Evolutionary conservation across 2,888 invertebrate species (phyloP).

Genomic region (Polymixis lichenea): DNA sequence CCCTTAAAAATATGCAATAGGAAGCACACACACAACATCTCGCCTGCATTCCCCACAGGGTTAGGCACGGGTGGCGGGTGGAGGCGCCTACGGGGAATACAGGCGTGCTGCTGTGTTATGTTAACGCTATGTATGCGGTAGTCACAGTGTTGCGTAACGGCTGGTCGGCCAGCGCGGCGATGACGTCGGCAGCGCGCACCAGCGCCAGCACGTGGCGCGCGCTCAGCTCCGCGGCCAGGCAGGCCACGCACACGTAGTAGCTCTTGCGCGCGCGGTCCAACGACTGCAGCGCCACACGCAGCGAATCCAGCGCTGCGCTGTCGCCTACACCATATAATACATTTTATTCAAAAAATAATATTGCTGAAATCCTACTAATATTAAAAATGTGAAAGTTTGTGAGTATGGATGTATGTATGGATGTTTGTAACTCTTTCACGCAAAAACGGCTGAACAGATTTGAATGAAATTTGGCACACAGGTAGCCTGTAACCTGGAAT

Average conservation of each 20-base stretch:
- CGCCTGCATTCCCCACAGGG: not conserved
- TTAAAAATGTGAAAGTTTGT: too few species aligned
- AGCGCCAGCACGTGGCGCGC: slow-evolving; percentile 53
- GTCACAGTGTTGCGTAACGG: slow-evolving; percentile 33
- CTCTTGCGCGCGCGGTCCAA: slow-evolving; percentile 74
- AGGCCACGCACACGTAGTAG: slow-evolving; percentile 74
- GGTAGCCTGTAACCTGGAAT: too few species aligned
- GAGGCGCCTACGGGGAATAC: not conserved
- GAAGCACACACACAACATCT: not conserved
- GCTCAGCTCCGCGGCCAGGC: slow-evolving; percentile 71
- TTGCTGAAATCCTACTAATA: too few species aligned
- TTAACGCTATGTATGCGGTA: not conserved
- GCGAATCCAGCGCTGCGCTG: slow-evolving; percentile 67
- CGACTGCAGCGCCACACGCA: slow-evolving; percentile 77
- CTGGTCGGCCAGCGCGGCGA: slow-evolving; percentile 55
- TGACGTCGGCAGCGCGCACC: slow-evolving; percentile 67
- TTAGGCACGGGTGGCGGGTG: not conserved
- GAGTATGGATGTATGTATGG: too few species aligned
- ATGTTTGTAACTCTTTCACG: too few species aligned
- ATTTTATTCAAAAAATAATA: too few species aligned
- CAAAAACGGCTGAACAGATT: too few species aligned
- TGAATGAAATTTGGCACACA: too few species aligned
- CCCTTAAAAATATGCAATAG: not conserved
- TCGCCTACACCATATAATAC: slow-evolving; percentile 72
- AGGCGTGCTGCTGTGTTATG: not conserved